These are phyloP conservation scores for Lepus timidus DNA, from an alignment of 2,113 vertebrate genomes.

Conservation along the genomic window DNA sequence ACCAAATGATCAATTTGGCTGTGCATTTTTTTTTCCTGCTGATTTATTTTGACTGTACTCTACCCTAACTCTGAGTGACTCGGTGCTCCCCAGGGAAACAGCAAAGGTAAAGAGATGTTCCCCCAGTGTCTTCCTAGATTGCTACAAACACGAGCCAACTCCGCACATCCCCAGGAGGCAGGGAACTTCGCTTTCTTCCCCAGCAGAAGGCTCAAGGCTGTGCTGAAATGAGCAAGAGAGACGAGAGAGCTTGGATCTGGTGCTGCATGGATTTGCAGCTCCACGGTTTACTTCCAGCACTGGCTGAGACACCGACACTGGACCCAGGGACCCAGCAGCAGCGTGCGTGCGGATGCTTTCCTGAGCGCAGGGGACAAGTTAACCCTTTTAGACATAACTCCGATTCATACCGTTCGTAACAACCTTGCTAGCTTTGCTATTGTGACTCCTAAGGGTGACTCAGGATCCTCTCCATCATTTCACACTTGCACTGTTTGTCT, in stretches of 20 bases:
- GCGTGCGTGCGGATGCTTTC: neutral
- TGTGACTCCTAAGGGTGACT: neutral
- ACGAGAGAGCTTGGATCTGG: fast-evolving
- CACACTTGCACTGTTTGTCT: neutral
- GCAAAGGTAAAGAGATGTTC: constrained; percentile 24
- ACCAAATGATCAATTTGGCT: neutral
- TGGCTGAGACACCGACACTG: neutral
- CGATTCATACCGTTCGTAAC: neutral
- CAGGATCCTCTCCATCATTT: neutral
- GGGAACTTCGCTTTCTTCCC: neutral
- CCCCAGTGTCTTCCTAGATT: neutral
- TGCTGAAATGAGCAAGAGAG: neutral
- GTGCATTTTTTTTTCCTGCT: neutral
- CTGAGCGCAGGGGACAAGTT: neutral
- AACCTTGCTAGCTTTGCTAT: neutral
- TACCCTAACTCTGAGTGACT: constrained; percentile 54
- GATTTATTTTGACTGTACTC: constrained; percentile 50
- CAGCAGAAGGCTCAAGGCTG: neutral
- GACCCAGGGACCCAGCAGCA: neutral
- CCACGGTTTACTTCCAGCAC: neutral
- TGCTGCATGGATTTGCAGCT: neutral
- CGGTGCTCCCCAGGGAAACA: constrained; percentile 15
- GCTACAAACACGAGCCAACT: neutral
- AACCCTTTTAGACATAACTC: neutral
- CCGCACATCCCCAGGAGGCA: neutral